Evolutionary conservation across 2,888 invertebrate genomes (phyloP), one percentile per base, ranked within the genome.

Genomic region (Drosophila acutilabella): DNA sequence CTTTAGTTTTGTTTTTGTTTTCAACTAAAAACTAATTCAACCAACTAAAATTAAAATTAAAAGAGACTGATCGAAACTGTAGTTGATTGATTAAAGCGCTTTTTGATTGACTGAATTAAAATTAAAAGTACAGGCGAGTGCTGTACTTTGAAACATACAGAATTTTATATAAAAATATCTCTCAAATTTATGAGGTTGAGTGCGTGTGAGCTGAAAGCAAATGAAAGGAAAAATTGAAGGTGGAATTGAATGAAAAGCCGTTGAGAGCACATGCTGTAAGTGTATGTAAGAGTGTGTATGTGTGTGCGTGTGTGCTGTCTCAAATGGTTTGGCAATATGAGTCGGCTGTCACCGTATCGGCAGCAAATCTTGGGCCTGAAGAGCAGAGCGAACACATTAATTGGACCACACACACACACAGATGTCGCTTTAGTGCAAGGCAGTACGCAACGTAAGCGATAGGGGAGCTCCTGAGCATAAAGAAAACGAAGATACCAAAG

Each of bases 361-460:
- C 13, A 40, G 75, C 53, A 50, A 74, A 79, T 71, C 78, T 78
- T 56, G 30, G 50, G 42, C 5, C 41, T 50, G 47, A 30, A 47
- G 52, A 16, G 50, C 18, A 67, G 13, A 58, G 26, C 6, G 40
- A 41, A 61, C 58, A 54, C 72, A 83, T 88, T 87, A 83, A 83
- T 88, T 88, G 87, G 84, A 74, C 64, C 84, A 86, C 79, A 78
- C 74, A 20, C 20, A 20, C 20, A 72, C 26, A 44, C 5, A 53
- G 4, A 16, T 4, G 11, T 16, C 10, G 38, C 14, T 5, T 18
- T n/a, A 52, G 51, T 13, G 18, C n/a, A 8, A 16, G 11, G 3
- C 6, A 23, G 6, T 23, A 23, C 23, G 23, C 6, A 23, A 6
- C 23, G 23, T 6, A 23, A 23, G 23, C 30, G 1, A n/a, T 11